Evolutionary conservation across 2,888 invertebrate genomes (phyloP), one percentile per base, ranked within the genome.

Genomic region (Anthrax anthrax): DNA sequence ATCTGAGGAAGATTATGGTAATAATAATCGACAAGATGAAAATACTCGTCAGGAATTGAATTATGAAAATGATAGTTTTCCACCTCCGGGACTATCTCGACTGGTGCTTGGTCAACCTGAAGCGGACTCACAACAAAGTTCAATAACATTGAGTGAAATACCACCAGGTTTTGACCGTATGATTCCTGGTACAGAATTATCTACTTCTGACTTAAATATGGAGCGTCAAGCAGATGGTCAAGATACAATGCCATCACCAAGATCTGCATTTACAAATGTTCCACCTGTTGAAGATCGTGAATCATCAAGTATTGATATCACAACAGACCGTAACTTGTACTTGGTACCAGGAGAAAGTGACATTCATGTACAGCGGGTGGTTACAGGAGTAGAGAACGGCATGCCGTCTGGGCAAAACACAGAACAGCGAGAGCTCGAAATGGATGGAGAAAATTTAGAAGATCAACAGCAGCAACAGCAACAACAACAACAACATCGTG

Each of bases 21-120:
- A 32, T 37, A 27, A 19, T 19, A 45, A 48, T n/a, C 37, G 42
- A 38, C 32, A 37, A 18, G 40, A 47, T 40, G 14, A 36, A 29
- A 38, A 42, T 36, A 63, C 62, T 52, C 51, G 52, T 8, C 57
- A 56, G 42, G 61, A 61, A 38, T 53, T 56, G 43, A 60, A 58
- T 46, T 57, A 62, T 44, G 65, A 65, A 50, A 53, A 57, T 10
- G 73, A 75, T 52, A 68, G 70, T 47, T 67, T 74, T 50, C 79
- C 78, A 2, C 79, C 80, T 4, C 77, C 78, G 0, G 80, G 80
- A 0, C 58, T 80, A 12, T 75, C 79, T 14, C 69, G 81, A 52
- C 71, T 81, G 70, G 81, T 80, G 4, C 69, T 81, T 1, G 81
- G 81, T 1, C 78, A 79, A 58, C 76, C 77, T 41, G 80, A 80